Conservation (phyloP, 53 echinoderm and acorn worm genomes). For the Arbacia lixula region DNA sequence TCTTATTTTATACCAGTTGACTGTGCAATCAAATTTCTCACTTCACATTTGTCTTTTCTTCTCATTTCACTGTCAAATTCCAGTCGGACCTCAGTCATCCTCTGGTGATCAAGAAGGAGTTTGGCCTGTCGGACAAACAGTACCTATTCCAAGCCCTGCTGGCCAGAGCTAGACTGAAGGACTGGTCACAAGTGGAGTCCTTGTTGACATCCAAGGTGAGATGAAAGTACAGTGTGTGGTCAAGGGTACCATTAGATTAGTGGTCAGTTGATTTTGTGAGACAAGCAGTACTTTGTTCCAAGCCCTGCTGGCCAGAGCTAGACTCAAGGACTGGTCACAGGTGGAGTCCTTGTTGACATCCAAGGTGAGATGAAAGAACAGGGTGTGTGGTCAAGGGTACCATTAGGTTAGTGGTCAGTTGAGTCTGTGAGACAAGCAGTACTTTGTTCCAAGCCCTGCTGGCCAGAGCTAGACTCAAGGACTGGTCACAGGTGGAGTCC, state of each 20-base stretch:
- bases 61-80: too few relatives aligned
- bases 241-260: too few relatives aligned
- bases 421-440: conserved; percentile 87
- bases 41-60: background rate
- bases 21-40: too few relatives aligned
- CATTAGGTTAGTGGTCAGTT: too few relatives aligned
- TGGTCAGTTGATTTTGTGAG: too few relatives aligned
- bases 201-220: conserved; percentile 87
- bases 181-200: conserved; percentile 84
- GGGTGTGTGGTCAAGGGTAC: too few relatives aligned
- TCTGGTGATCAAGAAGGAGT: conserved; percentile 60
- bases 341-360: conserved; percentile 81
- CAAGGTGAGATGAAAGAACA: too few relatives aligned
- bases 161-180: conserved; percentile 70
- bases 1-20: too few relatives aligned
- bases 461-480: conserved; percentile 70
- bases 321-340: conserved; percentile 78
- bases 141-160: conserved; percentile 81
- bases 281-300: conserved; percentile 92
- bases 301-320: conserved; percentile 75
- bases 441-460: conserved; percentile 78
- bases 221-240: background rate
- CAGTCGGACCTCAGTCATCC: conserved; percentile 77
- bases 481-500: conserved; percentile 86
- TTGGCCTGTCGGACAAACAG: conserved; percentile 87